Evolutionary conservation across 2,888 invertebrate species (phyloP).

Genomic region (Margaritifera margaritifera): DNA sequence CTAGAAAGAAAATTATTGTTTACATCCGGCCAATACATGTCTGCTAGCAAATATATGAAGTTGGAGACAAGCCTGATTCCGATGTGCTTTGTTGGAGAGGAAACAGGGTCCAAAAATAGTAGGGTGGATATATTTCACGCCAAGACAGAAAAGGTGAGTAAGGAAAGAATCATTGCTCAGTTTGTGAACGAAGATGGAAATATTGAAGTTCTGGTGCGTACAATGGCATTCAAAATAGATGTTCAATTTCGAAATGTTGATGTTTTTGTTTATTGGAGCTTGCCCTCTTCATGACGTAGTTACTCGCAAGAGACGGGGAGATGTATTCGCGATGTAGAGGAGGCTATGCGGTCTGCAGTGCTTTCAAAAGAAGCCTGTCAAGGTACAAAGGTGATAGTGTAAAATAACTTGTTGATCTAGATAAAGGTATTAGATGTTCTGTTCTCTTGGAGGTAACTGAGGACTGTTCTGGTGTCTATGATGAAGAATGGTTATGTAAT

Average conservation of each 20-base stretch:
- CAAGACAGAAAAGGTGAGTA: constrained; percentile 15
- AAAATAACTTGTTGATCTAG: not conserved
- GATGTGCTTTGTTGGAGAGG: not conserved
- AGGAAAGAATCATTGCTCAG: constrained; percentile 15
- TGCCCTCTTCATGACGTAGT: constrained; percentile 6
- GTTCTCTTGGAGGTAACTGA: not conserved
- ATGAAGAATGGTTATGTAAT: constrained; percentile 8
- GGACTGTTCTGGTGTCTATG: not conserved
- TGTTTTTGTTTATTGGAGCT: constrained; percentile 28
- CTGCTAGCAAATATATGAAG: constrained; percentile 20
- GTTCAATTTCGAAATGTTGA: constrained; percentile 29
- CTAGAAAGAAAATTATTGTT: constrained; percentile 10
- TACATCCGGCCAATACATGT: constrained; percentile 21
- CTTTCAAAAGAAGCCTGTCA: constrained; percentile 7
- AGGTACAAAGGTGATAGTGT: not conserved
- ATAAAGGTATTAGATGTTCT: constrained; percentile 1
- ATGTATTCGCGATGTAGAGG: constrained; percentile 11
- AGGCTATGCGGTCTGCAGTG: constrained; percentile 13
- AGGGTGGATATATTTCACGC: constrained; percentile 30
- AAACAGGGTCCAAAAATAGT: not conserved
- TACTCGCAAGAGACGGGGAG: constrained; percentile 34
- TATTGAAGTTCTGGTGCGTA: constrained; percentile 22
- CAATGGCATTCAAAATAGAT: constrained; percentile 35
- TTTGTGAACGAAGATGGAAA: constrained; percentile 7
- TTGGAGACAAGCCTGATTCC: constrained; percentile 7